These are phyloP conservation scores for Pyrrhosoma nymphula DNA, from an alignment of 2,888 invertebrate species.

Conservation along the genomic window DNA sequence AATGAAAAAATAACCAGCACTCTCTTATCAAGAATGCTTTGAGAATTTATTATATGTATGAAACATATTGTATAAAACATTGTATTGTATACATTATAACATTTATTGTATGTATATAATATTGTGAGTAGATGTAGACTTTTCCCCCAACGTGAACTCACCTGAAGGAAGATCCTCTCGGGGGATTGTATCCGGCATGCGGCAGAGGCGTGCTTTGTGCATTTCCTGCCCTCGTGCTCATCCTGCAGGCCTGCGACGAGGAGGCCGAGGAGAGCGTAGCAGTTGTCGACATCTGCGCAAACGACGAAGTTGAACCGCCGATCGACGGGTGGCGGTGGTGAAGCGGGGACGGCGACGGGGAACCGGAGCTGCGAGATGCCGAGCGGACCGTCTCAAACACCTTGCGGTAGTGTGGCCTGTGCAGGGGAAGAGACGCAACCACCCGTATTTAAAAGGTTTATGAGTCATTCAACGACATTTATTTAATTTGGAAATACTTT, in stretches of 20 bases:
- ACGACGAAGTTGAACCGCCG: background rate
- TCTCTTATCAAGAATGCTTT: no score
- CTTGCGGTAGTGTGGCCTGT: conserved; percentile 90
- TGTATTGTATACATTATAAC: no score
- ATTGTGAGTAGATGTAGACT: no score
- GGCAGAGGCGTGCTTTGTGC: conserved; percentile 76
- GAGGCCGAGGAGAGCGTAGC: conserved; percentile 42
- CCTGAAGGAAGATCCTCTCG: conserved; percentile 39
- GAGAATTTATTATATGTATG: no score
- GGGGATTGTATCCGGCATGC: conserved; percentile 72
- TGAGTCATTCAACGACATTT: no score
- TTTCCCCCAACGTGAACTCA: background rate
- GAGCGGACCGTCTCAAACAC: conserved; percentile 95
- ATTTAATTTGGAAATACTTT: no score
- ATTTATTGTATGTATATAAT: no score
- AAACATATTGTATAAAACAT: no score
- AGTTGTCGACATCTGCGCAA: conserved; percentile 34
- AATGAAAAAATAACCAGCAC: no score
- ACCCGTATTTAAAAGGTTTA: no score
- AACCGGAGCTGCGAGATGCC: conserved; percentile 79
- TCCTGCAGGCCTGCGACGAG: conserved; percentile 74
- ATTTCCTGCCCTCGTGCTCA: conserved; percentile 77
- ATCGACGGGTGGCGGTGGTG: background rate
- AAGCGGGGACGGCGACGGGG: background rate
- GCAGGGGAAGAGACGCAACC: conserved; percentile 72